Evolutionary conservation across 2,888 invertebrate genomes (phyloP).

Genomic region (Chymomyza fuscimana): DNA sequence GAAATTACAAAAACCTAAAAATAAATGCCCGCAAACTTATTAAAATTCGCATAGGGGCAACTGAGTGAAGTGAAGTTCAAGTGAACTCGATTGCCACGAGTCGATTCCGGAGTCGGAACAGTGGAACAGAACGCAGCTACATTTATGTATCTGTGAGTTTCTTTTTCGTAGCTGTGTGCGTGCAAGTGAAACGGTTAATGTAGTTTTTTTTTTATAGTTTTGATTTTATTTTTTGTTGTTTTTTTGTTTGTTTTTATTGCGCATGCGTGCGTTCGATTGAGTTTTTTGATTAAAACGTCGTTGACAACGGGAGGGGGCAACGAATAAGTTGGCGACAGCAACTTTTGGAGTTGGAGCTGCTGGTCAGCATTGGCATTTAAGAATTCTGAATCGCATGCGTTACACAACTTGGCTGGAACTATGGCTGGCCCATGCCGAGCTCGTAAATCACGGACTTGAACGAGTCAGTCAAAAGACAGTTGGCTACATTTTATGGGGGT

Average conservation of each 20-base stretch:
- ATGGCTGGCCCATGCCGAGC: slow-evolving; percentile 63
- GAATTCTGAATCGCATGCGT: slow-evolving; percentile 73
- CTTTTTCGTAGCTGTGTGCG: slow-evolving; percentile 22
- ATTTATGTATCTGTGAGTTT: slow-evolving; percentile 15
- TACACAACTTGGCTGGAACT: slow-evolving; percentile 69
- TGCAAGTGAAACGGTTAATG: slow-evolving; percentile 54
- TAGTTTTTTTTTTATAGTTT: slow-evolving; percentile 27
- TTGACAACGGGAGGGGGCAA: slow-evolving; percentile 34
- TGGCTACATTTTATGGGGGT: slow-evolving; percentile 63
- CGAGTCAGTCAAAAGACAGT: slow-evolving; percentile 57
- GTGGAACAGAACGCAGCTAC: background rate
- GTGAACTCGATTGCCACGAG: slow-evolving; percentile 40
- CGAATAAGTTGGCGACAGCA: background rate
- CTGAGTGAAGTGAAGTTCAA: slow-evolving; percentile 42
- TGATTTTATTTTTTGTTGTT: slow-evolving; percentile 49
- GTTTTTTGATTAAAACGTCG: slow-evolving; percentile 75
- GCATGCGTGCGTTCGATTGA: slow-evolving; percentile 78
- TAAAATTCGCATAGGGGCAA: slow-evolving; percentile 48
- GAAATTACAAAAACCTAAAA: background rate
- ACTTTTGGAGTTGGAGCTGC: slow-evolving; percentile 29
- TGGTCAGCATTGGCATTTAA: slow-evolving; percentile 68
- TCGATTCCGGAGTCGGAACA: background rate
- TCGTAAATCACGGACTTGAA: slow-evolving; percentile 75
- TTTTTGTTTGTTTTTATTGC: slow-evolving; percentile 69
- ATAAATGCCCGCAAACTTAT: slow-evolving; percentile 38